Conservation (phyloP, 2,888 invertebrate species). For the Tanytarsus gracilentus region DNA sequence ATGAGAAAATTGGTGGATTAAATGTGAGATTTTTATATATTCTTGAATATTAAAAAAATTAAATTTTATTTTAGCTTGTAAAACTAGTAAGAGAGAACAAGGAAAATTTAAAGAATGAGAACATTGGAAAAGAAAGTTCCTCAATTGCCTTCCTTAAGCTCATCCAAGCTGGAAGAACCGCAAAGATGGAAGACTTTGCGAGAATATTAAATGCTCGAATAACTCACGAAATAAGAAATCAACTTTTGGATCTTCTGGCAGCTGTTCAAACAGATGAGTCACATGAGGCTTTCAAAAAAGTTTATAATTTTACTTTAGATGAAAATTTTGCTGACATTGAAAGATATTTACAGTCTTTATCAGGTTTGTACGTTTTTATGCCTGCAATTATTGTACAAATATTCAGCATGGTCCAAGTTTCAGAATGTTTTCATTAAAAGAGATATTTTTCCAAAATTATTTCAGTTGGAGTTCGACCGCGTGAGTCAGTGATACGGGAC, state of each 20-base stretch:
- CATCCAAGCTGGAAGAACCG: conserved; percentile 50
- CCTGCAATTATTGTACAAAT: too few species aligned
- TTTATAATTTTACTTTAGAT: conserved; percentile 48
- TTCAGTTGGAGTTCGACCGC: conserved; percentile 56
- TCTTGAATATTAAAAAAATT: not conserved
- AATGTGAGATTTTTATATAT: not conserved
- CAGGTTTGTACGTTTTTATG: too few species aligned
- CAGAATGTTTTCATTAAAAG: too few species aligned
- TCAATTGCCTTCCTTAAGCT: conserved; percentile 57
- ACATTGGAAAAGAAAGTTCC: conserved; percentile 54
- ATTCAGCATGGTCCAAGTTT: too few species aligned
- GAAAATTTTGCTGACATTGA: conserved; percentile 51
- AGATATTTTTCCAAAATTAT: too few species aligned
- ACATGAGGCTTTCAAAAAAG: conserved; percentile 58
- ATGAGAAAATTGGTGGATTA: not conserved
- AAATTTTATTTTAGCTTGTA: conserved; percentile 44
- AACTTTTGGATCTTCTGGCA: conserved; percentile 60
- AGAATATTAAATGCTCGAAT: conserved; percentile 40
- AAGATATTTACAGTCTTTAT: conserved; percentile 64
- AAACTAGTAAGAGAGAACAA: conserved; percentile 47
- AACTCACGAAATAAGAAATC: conserved; percentile 42
- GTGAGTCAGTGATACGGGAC: conserved; percentile 45
- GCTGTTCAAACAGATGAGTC: conserved; percentile 59
- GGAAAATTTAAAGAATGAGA: conserved; percentile 46
- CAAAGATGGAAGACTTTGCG: conserved; percentile 50